These are phyloP conservation scores for Clamator glandarius DNA, from an alignment of 2,797 vertebrate species.

Conservation along the genomic window DNA sequence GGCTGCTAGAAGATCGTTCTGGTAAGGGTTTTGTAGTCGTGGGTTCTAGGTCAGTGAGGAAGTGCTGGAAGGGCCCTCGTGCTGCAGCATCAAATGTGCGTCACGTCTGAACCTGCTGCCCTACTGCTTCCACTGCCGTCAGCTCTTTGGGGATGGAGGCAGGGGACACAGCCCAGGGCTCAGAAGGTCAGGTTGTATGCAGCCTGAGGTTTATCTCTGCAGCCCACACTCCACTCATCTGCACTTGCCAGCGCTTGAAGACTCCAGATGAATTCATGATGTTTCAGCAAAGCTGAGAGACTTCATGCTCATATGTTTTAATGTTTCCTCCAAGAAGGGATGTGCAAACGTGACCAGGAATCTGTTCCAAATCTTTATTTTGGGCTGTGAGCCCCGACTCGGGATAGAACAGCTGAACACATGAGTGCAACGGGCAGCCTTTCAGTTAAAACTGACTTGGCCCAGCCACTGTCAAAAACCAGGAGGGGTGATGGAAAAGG, in stretches of 20 bases:
- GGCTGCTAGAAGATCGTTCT: neutral
- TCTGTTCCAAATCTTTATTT: neutral
- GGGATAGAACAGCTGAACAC: neutral
- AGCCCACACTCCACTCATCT: accelerated
- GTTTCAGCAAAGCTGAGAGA: neutral
- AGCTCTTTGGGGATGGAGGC: neutral
- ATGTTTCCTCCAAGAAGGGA: neutral
- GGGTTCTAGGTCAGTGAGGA: accelerated
- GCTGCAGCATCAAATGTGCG: accelerated
- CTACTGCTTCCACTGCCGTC: neutral
- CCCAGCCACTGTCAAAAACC: neutral
- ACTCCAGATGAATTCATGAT: neutral
- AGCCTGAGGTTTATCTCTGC: neutral
- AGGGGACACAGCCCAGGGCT: neutral
- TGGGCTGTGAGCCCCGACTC: neutral
- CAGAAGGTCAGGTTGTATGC: neutral
- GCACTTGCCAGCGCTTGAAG: neutral
- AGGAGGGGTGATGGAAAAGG: neutral
- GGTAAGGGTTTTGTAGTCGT: neutral
- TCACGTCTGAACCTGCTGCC: neutral
- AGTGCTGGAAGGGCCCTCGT: neutral
- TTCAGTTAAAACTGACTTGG: neutral
- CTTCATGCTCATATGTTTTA: neutral
- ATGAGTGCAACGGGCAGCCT: neutral
- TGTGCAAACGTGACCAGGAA: neutral